Conservation (phyloP, 2,797 vertebrate species). For the Philypnodon macrostomus region DNA sequence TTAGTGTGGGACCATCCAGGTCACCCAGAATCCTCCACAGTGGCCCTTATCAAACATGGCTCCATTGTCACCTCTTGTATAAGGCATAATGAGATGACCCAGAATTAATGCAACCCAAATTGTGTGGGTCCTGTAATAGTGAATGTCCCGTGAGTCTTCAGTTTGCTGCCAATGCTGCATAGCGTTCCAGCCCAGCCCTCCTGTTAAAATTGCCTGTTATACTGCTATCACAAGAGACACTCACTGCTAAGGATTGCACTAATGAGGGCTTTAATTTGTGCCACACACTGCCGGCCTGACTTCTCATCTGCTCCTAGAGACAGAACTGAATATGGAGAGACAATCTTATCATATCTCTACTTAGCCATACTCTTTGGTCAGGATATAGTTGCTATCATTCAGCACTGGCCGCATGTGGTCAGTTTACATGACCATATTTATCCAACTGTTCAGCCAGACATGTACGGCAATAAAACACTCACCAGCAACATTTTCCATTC, state of each 20-base stretch:
- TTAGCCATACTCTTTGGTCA: background rate
- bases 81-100: slow-evolving; percentile 68
- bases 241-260: slow-evolving; percentile 32
- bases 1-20: slow-evolving; percentile 41
- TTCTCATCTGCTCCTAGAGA: slow-evolving; percentile 13
- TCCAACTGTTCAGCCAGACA: background rate
- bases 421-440: slow-evolving; percentile 13
- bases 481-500: slow-evolving; percentile 1
- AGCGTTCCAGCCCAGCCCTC: slow-evolving; percentile 36
- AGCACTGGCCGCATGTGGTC: background rate
- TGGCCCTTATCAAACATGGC: slow-evolving; percentile 37
- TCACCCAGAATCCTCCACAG: slow-evolving; percentile 40
- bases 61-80: slow-evolving; percentile 57
- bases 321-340: slow-evolving; percentile 10
- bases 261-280: slow-evolving; percentile 56
- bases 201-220: slow-evolving; percentile 50
- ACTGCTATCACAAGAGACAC: slow-evolving; percentile 41
- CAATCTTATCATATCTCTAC: slow-evolving; percentile 3
- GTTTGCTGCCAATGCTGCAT: slow-evolving; percentile 39
- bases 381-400: background rate
- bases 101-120: slow-evolving; percentile 70
- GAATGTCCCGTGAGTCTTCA: slow-evolving; percentile 29
- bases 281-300: slow-evolving; percentile 23
- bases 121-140: slow-evolving; percentile 50
- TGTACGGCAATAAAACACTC: background rate